A percentile compares a stretch with the other conserved stretches of the same genome.
Conservation (phyloP, 1,140 invertebrate genomes). For the Drosophila kohkoa region DNA sequence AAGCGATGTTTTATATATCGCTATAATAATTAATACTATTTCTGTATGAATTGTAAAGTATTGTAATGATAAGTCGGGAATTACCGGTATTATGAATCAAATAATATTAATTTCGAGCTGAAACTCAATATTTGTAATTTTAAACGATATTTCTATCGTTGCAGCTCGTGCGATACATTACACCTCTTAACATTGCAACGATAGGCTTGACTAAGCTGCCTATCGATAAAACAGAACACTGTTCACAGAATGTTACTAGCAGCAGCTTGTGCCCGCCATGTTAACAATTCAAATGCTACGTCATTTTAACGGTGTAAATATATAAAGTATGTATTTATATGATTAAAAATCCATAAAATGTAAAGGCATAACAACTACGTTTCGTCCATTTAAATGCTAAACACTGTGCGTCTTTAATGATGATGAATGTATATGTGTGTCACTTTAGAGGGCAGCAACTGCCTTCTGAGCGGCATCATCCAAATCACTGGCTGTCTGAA, state of each 20-base stretch:
- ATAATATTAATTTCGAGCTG: too few species aligned
- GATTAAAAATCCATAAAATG: conserved; percentile 27
- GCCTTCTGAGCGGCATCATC: conserved; percentile 97
- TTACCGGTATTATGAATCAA: background rate
- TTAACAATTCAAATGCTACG: conserved; percentile 1
- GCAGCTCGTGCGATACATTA: background rate
- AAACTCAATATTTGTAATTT: too few species aligned
- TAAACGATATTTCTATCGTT: background rate
- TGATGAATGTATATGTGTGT: conserved; percentile 17
- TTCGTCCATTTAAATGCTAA: conserved; percentile 61
- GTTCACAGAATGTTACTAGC: background rate
- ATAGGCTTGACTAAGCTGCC: background rate
- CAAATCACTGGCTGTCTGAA: conserved; percentile 93
- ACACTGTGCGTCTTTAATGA: conserved; percentile 49
- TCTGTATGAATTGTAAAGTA: background rate
- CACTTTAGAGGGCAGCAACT: conserved; percentile 85
- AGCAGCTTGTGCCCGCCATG: background rate
- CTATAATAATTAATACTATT: background rate
- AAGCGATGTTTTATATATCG: background rate
- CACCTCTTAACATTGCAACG: background rate
- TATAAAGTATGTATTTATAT: conserved; percentile 22
- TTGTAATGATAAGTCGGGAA: background rate
- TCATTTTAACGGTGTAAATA: conserved; percentile 16
- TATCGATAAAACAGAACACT: conserved; percentile 5
- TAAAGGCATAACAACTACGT: conserved; percentile 12